Conservation (phyloP, 2,113 vertebrate genomes). For the Pseudopipra pipra region DNA sequence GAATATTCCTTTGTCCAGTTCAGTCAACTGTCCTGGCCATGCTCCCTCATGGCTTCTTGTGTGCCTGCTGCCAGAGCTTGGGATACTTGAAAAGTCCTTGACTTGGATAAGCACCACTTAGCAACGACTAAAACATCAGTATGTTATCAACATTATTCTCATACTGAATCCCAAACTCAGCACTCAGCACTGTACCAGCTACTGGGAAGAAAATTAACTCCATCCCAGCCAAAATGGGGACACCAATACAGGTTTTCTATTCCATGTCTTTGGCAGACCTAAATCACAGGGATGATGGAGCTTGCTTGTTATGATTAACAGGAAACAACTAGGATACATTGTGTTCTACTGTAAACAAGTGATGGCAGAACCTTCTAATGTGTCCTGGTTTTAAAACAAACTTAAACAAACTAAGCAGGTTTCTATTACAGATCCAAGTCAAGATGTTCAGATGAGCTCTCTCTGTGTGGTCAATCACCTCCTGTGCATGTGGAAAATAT, state of each 20-base stretch:
- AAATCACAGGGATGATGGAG: not conserved
- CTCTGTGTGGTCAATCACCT: not conserved
- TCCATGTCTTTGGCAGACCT: not conserved
- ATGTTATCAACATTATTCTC: not conserved
- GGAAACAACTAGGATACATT: not conserved
- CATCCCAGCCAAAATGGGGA: not conserved
- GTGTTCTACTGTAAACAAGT: not conserved
- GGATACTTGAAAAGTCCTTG: not conserved
- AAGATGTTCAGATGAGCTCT: not conserved
- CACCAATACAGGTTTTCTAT: not conserved
- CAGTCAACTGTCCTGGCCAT: not conserved
- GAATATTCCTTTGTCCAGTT: not conserved
- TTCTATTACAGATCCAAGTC: not conserved
- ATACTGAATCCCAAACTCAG: not conserved
- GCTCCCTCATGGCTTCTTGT: not conserved
- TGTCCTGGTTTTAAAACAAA: not conserved
- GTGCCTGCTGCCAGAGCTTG: not conserved
- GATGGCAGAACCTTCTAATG: not conserved
- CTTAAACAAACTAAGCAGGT: not conserved
- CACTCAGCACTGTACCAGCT: not conserved
- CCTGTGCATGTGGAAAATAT: not conserved
- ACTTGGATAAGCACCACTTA: not conserved
- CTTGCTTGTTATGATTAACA: not conserved
- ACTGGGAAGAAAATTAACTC: not conserved
- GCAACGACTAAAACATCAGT: not conserved